Conservation (phyloP, 2,888 invertebrate species). For the Nemotelus pantherinus region DNA sequence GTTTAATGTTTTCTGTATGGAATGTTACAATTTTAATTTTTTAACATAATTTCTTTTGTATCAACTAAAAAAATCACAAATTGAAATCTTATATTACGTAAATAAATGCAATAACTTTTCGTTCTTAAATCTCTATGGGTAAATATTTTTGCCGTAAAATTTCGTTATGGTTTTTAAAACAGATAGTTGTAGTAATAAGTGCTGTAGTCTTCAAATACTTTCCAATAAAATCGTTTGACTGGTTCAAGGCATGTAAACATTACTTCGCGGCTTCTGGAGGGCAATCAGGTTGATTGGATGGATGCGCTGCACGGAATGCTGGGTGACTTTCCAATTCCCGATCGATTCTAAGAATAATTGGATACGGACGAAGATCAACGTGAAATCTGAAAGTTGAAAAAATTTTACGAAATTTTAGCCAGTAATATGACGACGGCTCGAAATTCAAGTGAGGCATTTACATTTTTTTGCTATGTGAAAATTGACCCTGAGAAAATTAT, state of each 20-base stretch:
- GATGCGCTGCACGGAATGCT: conserved; percentile 91
- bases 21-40: too few relatives aligned
- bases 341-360: conserved; percentile 88
- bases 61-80: too few relatives aligned
- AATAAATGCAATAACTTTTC: too few relatives aligned
- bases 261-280: conserved; percentile 87
- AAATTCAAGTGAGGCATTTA: neutral
- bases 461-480: neutral
- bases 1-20: too few relatives aligned
- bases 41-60: too few relatives aligned
- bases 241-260: conserved; percentile 52
- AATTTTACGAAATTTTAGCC: neutral
- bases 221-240: neutral
- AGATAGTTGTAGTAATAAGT: too few relatives aligned
- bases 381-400: conserved; percentile 75
- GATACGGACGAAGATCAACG: conserved; percentile 89
- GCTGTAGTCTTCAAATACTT: too few relatives aligned
- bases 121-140: too few relatives aligned
- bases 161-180: too few relatives aligned
- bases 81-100: too few relatives aligned
- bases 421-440: neutral
- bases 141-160: too few relatives aligned
- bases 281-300: conserved; percentile 93
- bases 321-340: conserved; percentile 87
- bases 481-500: neutral